Evolutionary conservation across 2,888 invertebrate genomes (phyloP), one percentile per base, ranked within the genome.

Genomic region (Ophion obscuratus): DNA sequence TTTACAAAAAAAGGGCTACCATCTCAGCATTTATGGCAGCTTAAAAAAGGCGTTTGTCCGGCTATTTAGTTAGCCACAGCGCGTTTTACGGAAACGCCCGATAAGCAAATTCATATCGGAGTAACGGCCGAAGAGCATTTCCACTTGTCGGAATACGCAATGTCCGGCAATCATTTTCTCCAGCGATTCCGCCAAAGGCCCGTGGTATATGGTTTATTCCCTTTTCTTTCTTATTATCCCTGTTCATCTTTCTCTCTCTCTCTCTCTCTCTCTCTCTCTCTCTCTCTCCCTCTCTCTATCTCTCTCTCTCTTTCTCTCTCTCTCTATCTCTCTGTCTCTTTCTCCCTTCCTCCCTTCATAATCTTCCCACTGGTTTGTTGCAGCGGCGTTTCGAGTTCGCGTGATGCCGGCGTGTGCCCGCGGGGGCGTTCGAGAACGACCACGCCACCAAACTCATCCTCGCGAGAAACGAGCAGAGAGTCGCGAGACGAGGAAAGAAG

Each of bases 321-420:
- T 11, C 36, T 36, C 36, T 7, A 2, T 7, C 40, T 9, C 40
- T 40, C 40, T 7, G 7, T 40, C 40, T 80, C 74, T 11, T 76
- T 86, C 79, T 67, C 53, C 14, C 71, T 78, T 70, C 68, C 47
- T 44, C 77, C 73, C 67, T 4, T 82, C 78, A 62, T 79, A 81
- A 78, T 78, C 62, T 84, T 87, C 76, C 73, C 78, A 27, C 59
- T 44, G 71, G 67, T 85, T 76, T 66, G 73, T 57, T 61, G 59
- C 70, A 57, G 71, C 53, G 61, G 77, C 73, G 62, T 74, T 74
- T 61, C 61, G 68, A 68, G 88, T 76, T 93, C 88, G 93, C 93
- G 93, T 92, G 93, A 93, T 90, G 89, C 87, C 83, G 91, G 92
- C 93, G 92, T 93, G 93, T 92, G 93, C 93, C 93, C 93, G 93